These are phyloP conservation scores for Drosophila prostipennis DNA, from an alignment of 2,888 invertebrate species.

Conservation along the genomic window DNA sequence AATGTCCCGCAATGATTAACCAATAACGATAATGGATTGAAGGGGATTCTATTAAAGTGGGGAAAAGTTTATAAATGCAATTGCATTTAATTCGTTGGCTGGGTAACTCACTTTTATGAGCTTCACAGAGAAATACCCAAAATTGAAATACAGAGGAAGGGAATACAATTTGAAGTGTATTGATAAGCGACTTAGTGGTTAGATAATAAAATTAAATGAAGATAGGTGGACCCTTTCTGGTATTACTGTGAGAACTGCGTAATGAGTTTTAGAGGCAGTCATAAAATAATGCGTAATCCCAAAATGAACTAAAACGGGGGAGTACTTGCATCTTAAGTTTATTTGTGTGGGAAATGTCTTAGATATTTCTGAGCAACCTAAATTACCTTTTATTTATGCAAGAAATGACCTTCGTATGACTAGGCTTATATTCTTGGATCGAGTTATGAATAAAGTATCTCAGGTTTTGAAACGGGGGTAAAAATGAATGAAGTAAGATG, in stretches of 20 bases:
- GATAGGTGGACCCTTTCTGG: slow-evolving; percentile 15
- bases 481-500: slow-evolving; percentile 3
- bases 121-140: slow-evolving; percentile 40
- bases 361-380: too few relatives aligned
- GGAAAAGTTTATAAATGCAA: slow-evolving; percentile 29
- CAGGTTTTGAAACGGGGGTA: neutral
- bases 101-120: slow-evolving; percentile 49
- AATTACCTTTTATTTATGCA: slow-evolving; percentile 14
- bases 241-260: slow-evolving; percentile 31
- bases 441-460: slow-evolving; percentile 16
- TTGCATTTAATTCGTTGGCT: slow-evolving; percentile 37
- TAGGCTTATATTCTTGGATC: neutral
- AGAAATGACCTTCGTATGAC: slow-evolving; percentile 4
- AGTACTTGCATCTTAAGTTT: neutral
- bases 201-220: slow-evolving; percentile 29
- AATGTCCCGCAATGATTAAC: slow-evolving; percentile 66
- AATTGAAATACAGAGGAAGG: slow-evolving; percentile 42
- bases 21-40: slow-evolving; percentile 63
- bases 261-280: slow-evolving; percentile 19
- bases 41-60: neutral
- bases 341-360: slow-evolving; percentile 22
- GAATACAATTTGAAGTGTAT: slow-evolving; percentile 65
- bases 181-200: slow-evolving; percentile 33
- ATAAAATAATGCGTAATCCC: slow-evolving; percentile 15
- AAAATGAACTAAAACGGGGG: slow-evolving; percentile 8